A percentile compares a stretch with the other conserved stretches of the same genome.
Conservation (phyloP, 2,888 invertebrate genomes). For the Antitype chi region DNA sequence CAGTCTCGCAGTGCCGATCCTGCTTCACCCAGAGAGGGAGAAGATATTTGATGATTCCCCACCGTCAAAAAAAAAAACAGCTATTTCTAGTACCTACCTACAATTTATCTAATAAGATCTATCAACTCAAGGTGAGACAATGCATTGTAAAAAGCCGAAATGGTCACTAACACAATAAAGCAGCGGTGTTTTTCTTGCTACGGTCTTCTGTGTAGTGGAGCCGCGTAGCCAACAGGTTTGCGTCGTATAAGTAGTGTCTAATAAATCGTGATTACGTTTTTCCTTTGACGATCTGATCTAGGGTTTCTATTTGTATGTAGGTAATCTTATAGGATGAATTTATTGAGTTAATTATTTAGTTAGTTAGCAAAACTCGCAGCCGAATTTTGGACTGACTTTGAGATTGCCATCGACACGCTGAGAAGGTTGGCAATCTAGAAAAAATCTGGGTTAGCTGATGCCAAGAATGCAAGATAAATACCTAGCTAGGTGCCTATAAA, state of each 20-base stretch:
- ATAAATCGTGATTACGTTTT: slow-evolving; percentile 43
- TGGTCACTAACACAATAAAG: slow-evolving; percentile 29
- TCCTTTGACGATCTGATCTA: slow-evolving; percentile 33
- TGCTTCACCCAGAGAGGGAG: too few relatives aligned
- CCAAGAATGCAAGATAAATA: not conserved
- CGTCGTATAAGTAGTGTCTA: slow-evolving; percentile 26
- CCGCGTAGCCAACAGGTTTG: slow-evolving; percentile 45
- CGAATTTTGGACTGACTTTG: not conserved
- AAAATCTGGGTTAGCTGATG: not conserved
- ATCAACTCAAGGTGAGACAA: slow-evolving; percentile 42
- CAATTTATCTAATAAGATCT: slow-evolving; percentile 13
- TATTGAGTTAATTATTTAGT: not conserved
- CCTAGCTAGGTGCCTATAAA: not conserved
- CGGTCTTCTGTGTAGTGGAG: slow-evolving; percentile 31
- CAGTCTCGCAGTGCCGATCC: too few relatives aligned
- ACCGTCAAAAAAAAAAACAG: too few relatives aligned
- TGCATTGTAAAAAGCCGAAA: slow-evolving; percentile 33
- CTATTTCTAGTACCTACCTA: slow-evolving; percentile 2
- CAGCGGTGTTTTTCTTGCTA: slow-evolving; percentile 34
- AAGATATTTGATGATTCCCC: too few relatives aligned
- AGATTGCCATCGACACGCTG: not conserved
- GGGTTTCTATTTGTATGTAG: slow-evolving; percentile 17
- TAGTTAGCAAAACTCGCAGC: not conserved
- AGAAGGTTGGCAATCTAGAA: not conserved
- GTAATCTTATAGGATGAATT: slow-evolving; percentile 14